Conservation (phyloP, 2,113 vertebrate genomes). For the Paraplagusia blochii region DNA sequence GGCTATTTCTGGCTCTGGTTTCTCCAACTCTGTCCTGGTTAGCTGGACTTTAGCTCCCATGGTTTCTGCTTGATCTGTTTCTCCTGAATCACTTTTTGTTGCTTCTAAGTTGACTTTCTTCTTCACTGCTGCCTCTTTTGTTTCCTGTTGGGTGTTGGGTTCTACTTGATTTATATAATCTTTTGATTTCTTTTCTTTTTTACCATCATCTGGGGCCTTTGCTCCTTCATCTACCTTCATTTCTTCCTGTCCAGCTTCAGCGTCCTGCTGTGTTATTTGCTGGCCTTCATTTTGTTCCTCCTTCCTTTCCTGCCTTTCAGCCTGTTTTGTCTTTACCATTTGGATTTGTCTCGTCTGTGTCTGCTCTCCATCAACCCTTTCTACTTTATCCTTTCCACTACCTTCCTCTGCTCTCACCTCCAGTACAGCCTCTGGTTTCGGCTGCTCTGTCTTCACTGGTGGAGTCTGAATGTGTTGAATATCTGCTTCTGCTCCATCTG, state of each 20-base stretch:
- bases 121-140: too few species aligned
- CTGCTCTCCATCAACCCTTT: slow-evolving; percentile 6
- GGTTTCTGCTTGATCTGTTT: too few species aligned
- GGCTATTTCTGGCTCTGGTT: too few species aligned
- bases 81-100: too few species aligned
- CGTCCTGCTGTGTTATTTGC: not conserved
- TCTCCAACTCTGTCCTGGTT: too few species aligned
- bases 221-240: not conserved
- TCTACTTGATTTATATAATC: slow-evolving; percentile 1
- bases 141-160: not conserved
- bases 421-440: slow-evolving; percentile 2
- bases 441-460: slow-evolving; percentile 17
- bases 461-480: slow-evolving; percentile 39
- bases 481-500: slow-evolving; percentile 26
- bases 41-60: too few species aligned
- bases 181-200: slow-evolving; percentile 4
- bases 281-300: not conserved
- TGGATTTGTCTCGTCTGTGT: slow-evolving; percentile 6
- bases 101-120: too few species aligned
- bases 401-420: not conserved
- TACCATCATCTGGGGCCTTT: slow-evolving; percentile 18
- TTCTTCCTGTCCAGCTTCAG: slow-evolving; percentile 6
- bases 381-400: not conserved
- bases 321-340: slow-evolving; percentile 12
- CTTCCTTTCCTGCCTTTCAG: not conserved